Percentiles rank a stretch among this genome's conserved stretches.
These are phyloP conservation scores for Cervus canadensis DNA, from an alignment of 2,113 vertebrate genomes.

Conservation along the genomic window DNA sequence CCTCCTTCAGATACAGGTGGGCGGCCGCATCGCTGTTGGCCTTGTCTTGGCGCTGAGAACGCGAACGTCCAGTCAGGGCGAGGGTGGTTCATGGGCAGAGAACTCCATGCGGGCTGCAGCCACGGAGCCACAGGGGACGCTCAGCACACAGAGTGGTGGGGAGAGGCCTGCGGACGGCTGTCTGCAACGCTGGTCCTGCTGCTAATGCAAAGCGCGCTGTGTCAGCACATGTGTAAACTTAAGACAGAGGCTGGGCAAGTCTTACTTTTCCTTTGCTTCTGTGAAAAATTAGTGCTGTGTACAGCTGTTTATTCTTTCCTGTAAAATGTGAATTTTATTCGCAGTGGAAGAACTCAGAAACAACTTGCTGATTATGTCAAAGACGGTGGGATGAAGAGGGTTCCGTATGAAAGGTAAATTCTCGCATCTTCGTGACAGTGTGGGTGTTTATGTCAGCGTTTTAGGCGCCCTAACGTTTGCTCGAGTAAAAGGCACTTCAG, in stretches of 20 bases:
- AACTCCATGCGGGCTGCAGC: rapidly evolving
- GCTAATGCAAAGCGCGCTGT: neutral
- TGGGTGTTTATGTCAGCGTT: neutral
- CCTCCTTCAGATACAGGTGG: slow-evolving; percentile 98
- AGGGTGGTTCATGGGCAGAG: rapidly evolving
- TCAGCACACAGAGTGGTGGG: neutral
- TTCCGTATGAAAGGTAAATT: slow-evolving; percentile 91
- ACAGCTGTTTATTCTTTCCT: neutral
- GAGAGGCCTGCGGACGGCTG: neutral
- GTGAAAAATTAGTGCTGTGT: neutral
- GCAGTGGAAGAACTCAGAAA: slow-evolving; percentile 95
- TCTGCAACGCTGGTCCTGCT: neutral
- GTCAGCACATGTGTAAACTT: neutral
- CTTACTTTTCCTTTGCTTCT: neutral
- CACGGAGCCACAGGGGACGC: neutral
- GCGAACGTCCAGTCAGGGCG: rapidly evolving
- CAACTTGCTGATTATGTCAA: slow-evolving; percentile 93
- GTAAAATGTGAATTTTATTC: slow-evolving; percentile 30
- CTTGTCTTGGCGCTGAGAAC: neutral
- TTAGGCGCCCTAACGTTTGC: neutral
- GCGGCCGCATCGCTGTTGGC: rapidly evolving
- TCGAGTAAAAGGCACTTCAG: neutral
- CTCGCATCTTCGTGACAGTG: neutral
- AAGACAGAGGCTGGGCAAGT: neutral
- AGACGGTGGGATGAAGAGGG: slow-evolving; percentile 89